Conservation (phyloP, 1,140 invertebrate species). For the Vanessa tameamea region DNA sequence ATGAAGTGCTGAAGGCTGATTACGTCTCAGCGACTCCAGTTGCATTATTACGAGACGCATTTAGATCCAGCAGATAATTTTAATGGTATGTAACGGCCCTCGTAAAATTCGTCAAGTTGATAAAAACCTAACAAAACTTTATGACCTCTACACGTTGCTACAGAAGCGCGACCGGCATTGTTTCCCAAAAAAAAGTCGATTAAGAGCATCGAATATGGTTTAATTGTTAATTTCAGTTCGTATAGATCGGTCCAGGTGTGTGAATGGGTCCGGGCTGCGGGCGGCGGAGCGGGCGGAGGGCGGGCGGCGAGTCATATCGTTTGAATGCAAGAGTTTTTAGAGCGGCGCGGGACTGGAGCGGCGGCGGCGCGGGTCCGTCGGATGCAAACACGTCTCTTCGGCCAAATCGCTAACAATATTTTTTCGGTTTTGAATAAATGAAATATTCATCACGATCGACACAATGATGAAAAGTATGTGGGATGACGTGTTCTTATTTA, state of each 20-base stretch:
- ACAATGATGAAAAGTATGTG: constrained; percentile 33
- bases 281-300: constrained; percentile 20
- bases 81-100: constrained; percentile 42
- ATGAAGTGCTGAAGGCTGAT: constrained; percentile 1
- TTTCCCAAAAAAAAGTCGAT: constrained; percentile 44
- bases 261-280: constrained; percentile 36
- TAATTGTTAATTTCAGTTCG: constrained; percentile 48
- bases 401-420: constrained; percentile 47
- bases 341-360: not conserved
- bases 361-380: constrained; percentile 26
- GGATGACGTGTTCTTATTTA: constrained; percentile 8
- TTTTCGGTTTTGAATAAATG: constrained; percentile 66
- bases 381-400: constrained; percentile 56
- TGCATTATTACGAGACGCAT: constrained; percentile 35
- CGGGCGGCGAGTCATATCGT: constrained; percentile 33
- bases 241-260: constrained; percentile 39
- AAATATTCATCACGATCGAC: constrained; percentile 62
- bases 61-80: constrained; percentile 20
- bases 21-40: not conserved
- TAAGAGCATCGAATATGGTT: constrained; percentile 43
- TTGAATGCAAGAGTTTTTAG: constrained; percentile 64
- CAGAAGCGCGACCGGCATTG: constrained; percentile 33
- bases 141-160: constrained; percentile 33
- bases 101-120: constrained; percentile 28
- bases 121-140: constrained; percentile 45